Conservation (phyloP, 2,888 invertebrate genomes). For the Rhamphomyia laevipes region DNA sequence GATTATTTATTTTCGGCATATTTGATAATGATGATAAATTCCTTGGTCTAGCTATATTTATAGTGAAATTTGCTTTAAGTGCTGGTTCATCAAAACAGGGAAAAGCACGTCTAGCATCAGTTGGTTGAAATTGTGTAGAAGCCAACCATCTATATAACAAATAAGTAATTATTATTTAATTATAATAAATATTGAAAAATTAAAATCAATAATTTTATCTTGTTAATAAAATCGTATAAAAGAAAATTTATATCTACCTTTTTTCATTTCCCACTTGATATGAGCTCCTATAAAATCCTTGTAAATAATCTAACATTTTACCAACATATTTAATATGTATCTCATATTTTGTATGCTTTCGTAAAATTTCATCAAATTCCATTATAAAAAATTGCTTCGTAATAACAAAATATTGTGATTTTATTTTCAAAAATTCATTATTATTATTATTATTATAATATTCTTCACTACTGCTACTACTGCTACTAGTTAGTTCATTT, state of each 20-base stretch:
- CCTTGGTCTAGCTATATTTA: slow-evolving; percentile 58
- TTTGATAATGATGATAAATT: slow-evolving; percentile 69
- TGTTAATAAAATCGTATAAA: not conserved
- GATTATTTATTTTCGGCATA: slow-evolving; percentile 45
- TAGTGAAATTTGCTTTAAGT: slow-evolving; percentile 65
- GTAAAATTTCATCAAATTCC: slow-evolving; percentile 45
- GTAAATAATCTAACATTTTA: slow-evolving; percentile 58
- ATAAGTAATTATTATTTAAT: not conserved
- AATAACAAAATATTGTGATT: slow-evolving; percentile 43
- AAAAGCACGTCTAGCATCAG: slow-evolving; percentile 69
- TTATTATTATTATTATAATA: slow-evolving; percentile 12
- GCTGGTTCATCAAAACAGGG: slow-evolving; percentile 84
- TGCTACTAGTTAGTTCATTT: not conserved
- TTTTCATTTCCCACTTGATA: slow-evolving; percentile 57
- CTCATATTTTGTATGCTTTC: slow-evolving; percentile 48
- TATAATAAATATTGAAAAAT: slow-evolving; percentile 7
- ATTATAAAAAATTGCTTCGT: slow-evolving; percentile 60
- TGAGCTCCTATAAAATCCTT: slow-evolving; percentile 74
- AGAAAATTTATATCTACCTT: too few relatives aligned
- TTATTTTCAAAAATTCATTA: slow-evolving; percentile 30
- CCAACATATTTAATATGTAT: slow-evolving; percentile 61
- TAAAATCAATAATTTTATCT: too few relatives aligned
- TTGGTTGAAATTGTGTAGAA: slow-evolving; percentile 71
- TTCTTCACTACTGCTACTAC: slow-evolving; percentile 6
- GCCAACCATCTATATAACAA: slow-evolving; percentile 57